Percentiles rank a stretch among this genome's conserved stretches.
Evolutionary conservation across 2,113 vertebrate species (phyloP).

Genomic region (Carassius auratus): DNA sequence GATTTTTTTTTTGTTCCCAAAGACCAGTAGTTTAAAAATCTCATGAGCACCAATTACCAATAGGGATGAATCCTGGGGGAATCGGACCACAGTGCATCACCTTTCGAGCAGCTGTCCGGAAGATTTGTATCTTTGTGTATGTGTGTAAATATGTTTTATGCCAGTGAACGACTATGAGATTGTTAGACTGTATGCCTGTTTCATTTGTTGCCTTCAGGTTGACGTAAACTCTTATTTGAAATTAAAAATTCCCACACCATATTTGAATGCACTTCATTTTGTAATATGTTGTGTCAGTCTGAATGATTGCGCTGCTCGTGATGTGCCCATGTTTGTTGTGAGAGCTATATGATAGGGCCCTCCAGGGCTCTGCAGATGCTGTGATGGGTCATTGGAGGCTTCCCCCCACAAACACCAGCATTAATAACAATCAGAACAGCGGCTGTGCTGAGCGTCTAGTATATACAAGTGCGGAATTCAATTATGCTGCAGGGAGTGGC

Average conservation of each 20-base stretch:
- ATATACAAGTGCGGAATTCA: slow-evolving; percentile 78
- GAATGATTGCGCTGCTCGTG: not conserved
- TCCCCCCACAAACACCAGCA: slow-evolving; percentile 71
- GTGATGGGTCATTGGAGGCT: slow-evolving; percentile 66
- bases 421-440: slow-evolving; percentile 66
- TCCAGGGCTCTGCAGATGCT: slow-evolving; percentile 56
- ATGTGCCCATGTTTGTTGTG: slow-evolving; percentile 15
- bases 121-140: not conserved
- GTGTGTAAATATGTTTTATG: not conserved
- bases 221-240: not conserved
- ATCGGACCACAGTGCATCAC: not conserved
- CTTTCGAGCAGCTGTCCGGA: not conserved
- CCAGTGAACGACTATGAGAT: not conserved
- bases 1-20: too few relatives aligned
- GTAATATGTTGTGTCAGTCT: not conserved
- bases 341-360: slow-evolving; percentile 41
- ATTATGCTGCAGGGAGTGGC: slow-evolving; percentile 72
- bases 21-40: too few relatives aligned
- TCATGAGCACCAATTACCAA: too few relatives aligned
- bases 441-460: slow-evolving; percentile 61
- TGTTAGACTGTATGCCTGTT: not conserved
- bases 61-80: not conserved
- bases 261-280: not conserved
- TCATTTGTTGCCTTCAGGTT: not conserved
- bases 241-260: not conserved